phyloP scores from a whole-genome alignment of 2,888 invertebrate genomes.

The Coecobrya sp. region DNA sequence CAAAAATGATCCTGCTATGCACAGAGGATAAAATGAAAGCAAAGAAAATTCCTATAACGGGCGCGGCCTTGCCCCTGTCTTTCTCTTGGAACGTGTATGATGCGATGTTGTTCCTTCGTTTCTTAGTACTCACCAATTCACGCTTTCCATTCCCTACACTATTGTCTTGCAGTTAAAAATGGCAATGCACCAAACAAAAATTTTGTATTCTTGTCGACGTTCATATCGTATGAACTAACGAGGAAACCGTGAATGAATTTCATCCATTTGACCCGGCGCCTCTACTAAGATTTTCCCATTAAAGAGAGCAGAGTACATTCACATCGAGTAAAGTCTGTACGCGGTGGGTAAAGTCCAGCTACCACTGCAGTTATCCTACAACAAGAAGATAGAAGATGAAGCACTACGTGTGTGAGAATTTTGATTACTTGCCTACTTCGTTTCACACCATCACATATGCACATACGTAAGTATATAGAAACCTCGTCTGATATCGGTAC shows the following conservation, averaged over 20 bases:
- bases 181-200: conserved; percentile 70
- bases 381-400: neutral
- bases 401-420: conserved; percentile 28
- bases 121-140: neutral
- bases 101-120: neutral
- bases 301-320: neutral
- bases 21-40: conserved; percentile 11
- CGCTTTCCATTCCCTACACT: neutral
- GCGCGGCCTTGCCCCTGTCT: conserved; percentile 71
- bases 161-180: conserved; percentile 71
- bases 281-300: conserved; percentile 27
- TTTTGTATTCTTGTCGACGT: conserved; percentile 32
- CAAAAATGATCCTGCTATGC: conserved; percentile 16
- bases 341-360: neutral
- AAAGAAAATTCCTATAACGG: conserved; percentile 35
- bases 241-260: conserved; percentile 68
- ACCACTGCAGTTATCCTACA: neutral
- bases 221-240: conserved; percentile 43
- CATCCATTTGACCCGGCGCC: conserved; percentile 63
- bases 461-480: neutral
- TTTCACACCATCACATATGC: neutral
- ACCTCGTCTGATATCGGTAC: neutral
- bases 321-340: neutral
- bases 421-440: conserved; percentile 29
- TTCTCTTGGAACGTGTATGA: neutral